Evolutionary conservation across 92 coral and sea anemone genomes (phyloP), one percentile per base, ranked within the genome.

Genomic region (Metridium senile): DNA sequence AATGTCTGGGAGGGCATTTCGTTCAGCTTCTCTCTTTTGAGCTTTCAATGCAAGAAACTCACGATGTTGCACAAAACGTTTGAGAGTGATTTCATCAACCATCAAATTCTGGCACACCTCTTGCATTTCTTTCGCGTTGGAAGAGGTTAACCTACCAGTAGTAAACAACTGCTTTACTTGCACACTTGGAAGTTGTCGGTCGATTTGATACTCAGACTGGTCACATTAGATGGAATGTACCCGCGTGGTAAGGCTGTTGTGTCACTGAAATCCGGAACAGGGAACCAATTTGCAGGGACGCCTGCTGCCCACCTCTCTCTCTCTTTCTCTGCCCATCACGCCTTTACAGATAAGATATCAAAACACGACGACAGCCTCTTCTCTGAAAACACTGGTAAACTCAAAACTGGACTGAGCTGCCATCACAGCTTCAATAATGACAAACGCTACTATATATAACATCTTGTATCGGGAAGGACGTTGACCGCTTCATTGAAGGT

Each of bases 351-450:
- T 67, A 79, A 70, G 58, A 71, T 58, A 58, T 30, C 65, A 35
- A 34, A 71, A 71, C 79, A 71, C 76, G 71, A 80, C 76, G 59
- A 71, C 79, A 80, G 72, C 71, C 77, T 69, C 6, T 70, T 79
- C 68, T 75, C 71, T 74, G 71, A 32, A 75, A 75, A 70, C 69
- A 54, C 68, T 80, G 72, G 78, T 57, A 80, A 80, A 61, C 78
- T 80, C 32, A 70, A 80, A 80, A 80, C 78, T 71, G 78, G 72
- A 80, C 78, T 71, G 51, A 80, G 84, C 84, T 79, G 77, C 63
- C 58, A 72, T 47, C 78, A 81, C 43, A 72, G 68, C 67, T 58
- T 74, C 67, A 57, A 74, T 31, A 56, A 29, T 56, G 78, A 74
- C 28, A 70, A 32, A 70, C 54, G 53, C 49, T 54, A 54, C 46